Conservation (phyloP, 2,113 vertebrate genomes). For the Nesogale talazaci region DNA sequence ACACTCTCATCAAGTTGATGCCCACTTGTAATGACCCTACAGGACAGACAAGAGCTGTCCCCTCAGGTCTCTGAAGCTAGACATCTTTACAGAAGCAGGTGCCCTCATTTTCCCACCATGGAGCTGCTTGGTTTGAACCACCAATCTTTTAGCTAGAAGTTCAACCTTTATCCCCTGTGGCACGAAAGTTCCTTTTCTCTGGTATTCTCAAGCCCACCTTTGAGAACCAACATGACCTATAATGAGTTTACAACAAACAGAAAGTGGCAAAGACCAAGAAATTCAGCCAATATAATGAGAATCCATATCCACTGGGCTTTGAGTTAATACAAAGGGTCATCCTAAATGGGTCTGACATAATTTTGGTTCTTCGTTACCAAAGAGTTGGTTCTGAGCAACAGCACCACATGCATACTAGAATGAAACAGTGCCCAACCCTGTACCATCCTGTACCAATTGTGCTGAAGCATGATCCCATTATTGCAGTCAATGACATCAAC, state of each 20-base stretch:
- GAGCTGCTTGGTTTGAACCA: background rate
- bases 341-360: background rate
- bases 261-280: background rate
- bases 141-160: background rate
- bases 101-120: background rate
- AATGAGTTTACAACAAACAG: constrained; percentile 5
- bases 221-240: background rate
- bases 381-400: too few species aligned
- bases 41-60: background rate
- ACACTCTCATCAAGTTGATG: too few species aligned
- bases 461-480: too few species aligned
- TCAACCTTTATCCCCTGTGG: background rate
- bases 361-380: too few species aligned
- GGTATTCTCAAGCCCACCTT: background rate
- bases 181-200: background rate
- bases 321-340: background rate
- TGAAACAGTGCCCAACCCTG: too few species aligned
- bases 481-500: too few species aligned
- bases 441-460: too few species aligned
- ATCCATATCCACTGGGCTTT: background rate
- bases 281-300: background rate
- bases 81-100: too few species aligned
- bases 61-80: background rate
- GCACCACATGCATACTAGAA: too few species aligned
- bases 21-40: background rate